Conservation (phyloP, 2,113 vertebrate species). For the Neolamprologus brichardi region DNA sequence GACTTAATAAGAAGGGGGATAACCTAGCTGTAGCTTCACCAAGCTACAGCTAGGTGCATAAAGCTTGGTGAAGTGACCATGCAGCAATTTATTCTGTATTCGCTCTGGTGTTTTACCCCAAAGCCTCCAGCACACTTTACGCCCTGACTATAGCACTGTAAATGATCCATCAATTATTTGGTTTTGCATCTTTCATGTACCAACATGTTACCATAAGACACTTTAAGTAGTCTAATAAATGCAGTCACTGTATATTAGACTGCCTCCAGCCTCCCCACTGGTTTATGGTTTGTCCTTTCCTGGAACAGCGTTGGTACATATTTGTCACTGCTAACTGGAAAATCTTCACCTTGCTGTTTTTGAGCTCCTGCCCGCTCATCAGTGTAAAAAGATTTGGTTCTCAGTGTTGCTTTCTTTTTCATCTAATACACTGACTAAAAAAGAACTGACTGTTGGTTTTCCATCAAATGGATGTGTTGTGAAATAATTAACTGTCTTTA, state of each 20-base stretch:
- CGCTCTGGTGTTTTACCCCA: background rate
- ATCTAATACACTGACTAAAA: background rate
- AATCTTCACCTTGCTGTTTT: background rate
- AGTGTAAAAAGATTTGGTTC: background rate
- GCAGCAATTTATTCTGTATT: background rate
- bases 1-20: background rate
- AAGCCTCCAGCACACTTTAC: background rate
- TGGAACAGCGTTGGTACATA: background rate
- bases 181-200: background rate
- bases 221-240: background rate
- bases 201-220: background rate
- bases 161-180: background rate
- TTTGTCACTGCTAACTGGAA: background rate
- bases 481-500: background rate
- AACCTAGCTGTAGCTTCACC: background rate
- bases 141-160: background rate
- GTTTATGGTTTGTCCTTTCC: background rate
- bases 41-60: background rate
- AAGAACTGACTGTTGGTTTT: background rate
- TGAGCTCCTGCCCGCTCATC: background rate
- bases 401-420: background rate
- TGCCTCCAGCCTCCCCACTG: background rate
- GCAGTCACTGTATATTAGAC: background rate
- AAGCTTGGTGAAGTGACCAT: background rate
- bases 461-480: background rate